phyloP scores from a whole-genome alignment of 2,797 vertebrate genomes.

The Acipenser oxyrinchus region DNA sequence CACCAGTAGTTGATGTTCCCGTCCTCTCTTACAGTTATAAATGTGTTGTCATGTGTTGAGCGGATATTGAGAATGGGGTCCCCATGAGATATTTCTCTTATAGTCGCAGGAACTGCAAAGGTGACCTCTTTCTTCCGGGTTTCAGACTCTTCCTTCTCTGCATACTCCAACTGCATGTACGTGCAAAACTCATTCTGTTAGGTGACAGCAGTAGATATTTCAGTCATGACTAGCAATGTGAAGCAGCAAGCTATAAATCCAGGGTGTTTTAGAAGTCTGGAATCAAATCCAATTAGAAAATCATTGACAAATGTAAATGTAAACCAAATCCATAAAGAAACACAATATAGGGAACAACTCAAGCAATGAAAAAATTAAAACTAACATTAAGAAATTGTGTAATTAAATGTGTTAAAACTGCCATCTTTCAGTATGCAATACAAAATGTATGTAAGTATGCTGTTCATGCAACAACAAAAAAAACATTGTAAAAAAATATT shows the following conservation, averaged over 20 bases:
- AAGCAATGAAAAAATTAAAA: too few relatives aligned
- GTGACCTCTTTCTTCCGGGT: slow-evolving; percentile 45
- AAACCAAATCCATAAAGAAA: too few relatives aligned
- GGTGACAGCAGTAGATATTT: slow-evolving; percentile 3
- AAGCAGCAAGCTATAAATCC: neutral
- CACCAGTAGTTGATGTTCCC: slow-evolving; percentile 66
- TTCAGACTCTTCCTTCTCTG: slow-evolving; percentile 46
- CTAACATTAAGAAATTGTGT: too few relatives aligned
- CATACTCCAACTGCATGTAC: slow-evolving; percentile 58
- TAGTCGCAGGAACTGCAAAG: slow-evolving; percentile 55
- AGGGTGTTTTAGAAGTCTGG: too few relatives aligned
- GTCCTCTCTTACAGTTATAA: slow-evolving; percentile 64
- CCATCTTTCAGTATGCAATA: too few relatives aligned
- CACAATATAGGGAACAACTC: too few relatives aligned
- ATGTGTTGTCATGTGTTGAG: slow-evolving; percentile 42
- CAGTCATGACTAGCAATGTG: neutral
- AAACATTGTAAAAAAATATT: too few relatives aligned
- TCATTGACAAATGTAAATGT: too few relatives aligned
- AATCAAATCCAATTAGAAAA: too few relatives aligned
- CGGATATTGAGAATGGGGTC: slow-evolving; percentile 50
- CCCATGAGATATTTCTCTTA: slow-evolving; percentile 37
- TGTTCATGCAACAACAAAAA: too few relatives aligned
- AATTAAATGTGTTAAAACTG: too few relatives aligned
- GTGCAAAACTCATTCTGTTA: slow-evolving; percentile 64
- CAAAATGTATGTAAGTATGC: too few relatives aligned